Evolutionary conservation across 1,140 invertebrate species (phyloP).

Genomic region (Ips typographus): DNA sequence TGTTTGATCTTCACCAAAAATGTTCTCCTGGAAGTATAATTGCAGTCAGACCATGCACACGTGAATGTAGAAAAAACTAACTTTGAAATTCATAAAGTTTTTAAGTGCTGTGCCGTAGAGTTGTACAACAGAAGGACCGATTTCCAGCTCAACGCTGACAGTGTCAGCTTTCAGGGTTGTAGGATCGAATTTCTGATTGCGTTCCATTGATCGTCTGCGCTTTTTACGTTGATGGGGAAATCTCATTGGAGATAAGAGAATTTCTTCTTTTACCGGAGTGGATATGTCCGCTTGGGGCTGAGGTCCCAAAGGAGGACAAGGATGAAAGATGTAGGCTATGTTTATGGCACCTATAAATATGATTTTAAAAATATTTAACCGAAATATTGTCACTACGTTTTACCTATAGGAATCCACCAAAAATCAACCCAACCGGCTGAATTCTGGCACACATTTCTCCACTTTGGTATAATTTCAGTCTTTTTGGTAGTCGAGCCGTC

Average conservation of each 20-base stretch:
- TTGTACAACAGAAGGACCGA: slow-evolving; percentile 86
- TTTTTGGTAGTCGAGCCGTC: slow-evolving; percentile 65
- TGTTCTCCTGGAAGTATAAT: slow-evolving; percentile 72
- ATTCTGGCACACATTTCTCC: slow-evolving; percentile 83
- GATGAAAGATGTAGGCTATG: slow-evolving; percentile 89
- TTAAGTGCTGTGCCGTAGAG: slow-evolving; percentile 88
- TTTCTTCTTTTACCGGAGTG: slow-evolving; percentile 92
- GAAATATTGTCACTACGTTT: not conserved
- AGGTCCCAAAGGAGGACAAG: slow-evolving; percentile 81
- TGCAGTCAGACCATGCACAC: not conserved
- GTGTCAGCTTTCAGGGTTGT: slow-evolving; percentile 79
- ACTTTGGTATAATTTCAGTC: slow-evolving; percentile 68
- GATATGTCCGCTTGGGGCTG: slow-evolving; percentile 87
- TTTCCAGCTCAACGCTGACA: slow-evolving; percentile 88
- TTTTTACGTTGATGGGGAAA: slow-evolving; percentile 71
- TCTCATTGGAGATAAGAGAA: slow-evolving; percentile 85
- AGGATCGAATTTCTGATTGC: slow-evolving; percentile 81
- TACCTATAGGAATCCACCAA: slow-evolving; percentile 85
- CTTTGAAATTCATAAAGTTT: slow-evolving; percentile 85
- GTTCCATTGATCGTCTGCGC: slow-evolving; percentile 54
- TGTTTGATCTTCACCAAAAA: slow-evolving; percentile 92
- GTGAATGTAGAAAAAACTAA: slow-evolving; percentile 38
- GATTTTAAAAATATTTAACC: not conserved
- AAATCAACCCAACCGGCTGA: slow-evolving; percentile 91
- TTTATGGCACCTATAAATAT: slow-evolving; percentile 70